These are phyloP conservation scores for Eulimnadia texana DNA, from an alignment of 1,140 invertebrate genomes.

Conservation along the genomic window DNA sequence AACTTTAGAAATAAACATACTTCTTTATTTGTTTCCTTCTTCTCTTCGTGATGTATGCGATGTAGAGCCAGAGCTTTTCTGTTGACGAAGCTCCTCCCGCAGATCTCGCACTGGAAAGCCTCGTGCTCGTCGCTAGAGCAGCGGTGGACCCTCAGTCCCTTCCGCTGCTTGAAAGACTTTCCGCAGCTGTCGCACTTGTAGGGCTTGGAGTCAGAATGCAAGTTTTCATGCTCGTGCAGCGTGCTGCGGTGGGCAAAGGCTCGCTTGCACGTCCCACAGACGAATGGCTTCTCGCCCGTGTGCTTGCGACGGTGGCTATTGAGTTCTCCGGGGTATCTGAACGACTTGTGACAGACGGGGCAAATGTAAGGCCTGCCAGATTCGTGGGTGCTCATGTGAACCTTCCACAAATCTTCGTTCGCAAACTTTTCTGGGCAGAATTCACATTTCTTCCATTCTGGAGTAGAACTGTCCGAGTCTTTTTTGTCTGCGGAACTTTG, in stretches of 20 bases:
- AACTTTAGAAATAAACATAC: neutral
- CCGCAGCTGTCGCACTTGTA: constrained; percentile 24
- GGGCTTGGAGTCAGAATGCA: constrained; percentile 22
- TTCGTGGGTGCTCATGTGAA: neutral
- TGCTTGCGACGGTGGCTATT: constrained; percentile 1
- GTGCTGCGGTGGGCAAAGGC: constrained; percentile 9
- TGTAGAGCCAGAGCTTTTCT: constrained; percentile 14
- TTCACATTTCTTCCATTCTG: too few species aligned
- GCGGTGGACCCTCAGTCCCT: constrained; percentile 21
- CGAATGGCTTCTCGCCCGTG: constrained; percentile 7
- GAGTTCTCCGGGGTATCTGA: neutral
- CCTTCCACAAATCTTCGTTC: neutral
- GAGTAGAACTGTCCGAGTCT: neutral
- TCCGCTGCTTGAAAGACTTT: constrained; percentile 21
- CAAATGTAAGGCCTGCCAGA: neutral
- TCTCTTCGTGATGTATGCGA: constrained; percentile 11
- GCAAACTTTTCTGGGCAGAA: neutral
- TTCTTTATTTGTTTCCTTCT: neutral
- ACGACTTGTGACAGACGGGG: constrained; percentile 3
- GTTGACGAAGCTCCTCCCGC: constrained; percentile 11
- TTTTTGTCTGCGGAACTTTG: neutral
- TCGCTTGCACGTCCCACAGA: neutral
- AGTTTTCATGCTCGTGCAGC: constrained; percentile 18
- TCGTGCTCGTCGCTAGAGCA: neutral
- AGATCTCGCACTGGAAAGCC: constrained; percentile 13